Evolutionary conservation across 2,888 invertebrate species (phyloP), one percentile per base, ranked within the genome.

Genomic region (Cyclophora punctaria): DNA sequence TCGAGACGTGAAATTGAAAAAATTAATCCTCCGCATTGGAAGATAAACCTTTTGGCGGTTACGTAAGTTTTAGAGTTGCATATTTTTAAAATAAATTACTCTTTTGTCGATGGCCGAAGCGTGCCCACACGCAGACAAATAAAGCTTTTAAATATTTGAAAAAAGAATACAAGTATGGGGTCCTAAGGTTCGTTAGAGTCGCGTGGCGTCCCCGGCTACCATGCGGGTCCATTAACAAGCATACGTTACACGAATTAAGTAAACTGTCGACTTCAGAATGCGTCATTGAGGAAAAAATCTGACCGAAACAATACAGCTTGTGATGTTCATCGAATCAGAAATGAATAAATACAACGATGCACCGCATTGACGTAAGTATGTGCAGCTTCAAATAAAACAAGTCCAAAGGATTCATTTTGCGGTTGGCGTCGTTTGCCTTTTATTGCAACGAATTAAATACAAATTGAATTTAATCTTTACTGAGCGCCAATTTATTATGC

Each of bases 221-320:
- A 78, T 78, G 77, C 77, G 77, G 77, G 77, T 62, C 60, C 63
- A 66, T 70, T 66, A 60, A 67, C 55, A 50, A 60, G 63, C 64
- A 66, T 63, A 64, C 59, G 64, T 67, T 37, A 37, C 5, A 37
- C 37, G 37, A 37, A 37, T 37, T 37, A 37, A 37, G 37, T 4
- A 37, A 37, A 37, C 37, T 5, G 37, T 5, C 4, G 5, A 37
- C 5, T 37, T 37, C 5, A 5, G 5, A 37, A 37, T 37, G 37
- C 37, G 37, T 4, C 37, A 37, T 37, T 37, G 37, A 20, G 20
- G 37, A 37, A 33, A 7, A 47, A 40, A 42, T 33, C 7, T 46
- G 49, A 20, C 20, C 20, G 20, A 20, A 20, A 20, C 20, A 20
- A 20, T 20, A 20, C 20, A 20, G 20, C 20, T 20, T 20, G 20